These are phyloP conservation scores for Elanoides forficatus DNA, from an alignment of 2,113 vertebrate genomes.

Conservation along the genomic window DNA sequence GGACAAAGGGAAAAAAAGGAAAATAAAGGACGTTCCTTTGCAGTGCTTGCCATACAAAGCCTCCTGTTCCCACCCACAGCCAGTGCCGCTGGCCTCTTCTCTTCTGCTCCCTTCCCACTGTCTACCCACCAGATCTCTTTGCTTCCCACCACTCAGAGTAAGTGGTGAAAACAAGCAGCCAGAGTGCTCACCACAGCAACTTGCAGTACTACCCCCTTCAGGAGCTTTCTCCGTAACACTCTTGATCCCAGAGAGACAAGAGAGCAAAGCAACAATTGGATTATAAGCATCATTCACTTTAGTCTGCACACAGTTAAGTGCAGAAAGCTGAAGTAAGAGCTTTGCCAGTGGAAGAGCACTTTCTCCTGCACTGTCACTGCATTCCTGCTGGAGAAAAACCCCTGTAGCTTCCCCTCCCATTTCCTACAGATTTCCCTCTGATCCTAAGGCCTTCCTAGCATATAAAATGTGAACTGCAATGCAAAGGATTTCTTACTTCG, in stretches of 20 bases:
- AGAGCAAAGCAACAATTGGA: not conserved
- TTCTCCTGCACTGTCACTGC: not conserved
- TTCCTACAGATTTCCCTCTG: not conserved
- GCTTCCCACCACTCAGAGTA: not conserved
- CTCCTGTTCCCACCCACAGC: not conserved
- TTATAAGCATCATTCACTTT: not conserved
- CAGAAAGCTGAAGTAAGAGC: not conserved
- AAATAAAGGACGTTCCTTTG: not conserved
- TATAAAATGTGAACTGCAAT: not conserved
- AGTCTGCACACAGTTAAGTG: not conserved
- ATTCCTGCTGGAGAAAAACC: not conserved
- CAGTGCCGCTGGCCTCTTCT: not conserved
- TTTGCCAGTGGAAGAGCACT: not conserved
- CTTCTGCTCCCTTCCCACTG: not conserved
- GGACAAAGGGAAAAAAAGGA: not conserved
- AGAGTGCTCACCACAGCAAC: not conserved
- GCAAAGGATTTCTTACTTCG: not conserved
- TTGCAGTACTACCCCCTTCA: not conserved
- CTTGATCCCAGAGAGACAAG: not conserved
- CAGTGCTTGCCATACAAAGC: not conserved
- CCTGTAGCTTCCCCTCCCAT: not conserved
- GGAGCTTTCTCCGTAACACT: not conserved
- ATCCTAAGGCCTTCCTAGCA: not conserved
- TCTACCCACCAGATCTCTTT: not conserved
- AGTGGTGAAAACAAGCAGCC: not conserved